Percentiles rank a stretch among this genome's conserved stretches.
phyloP scores from a whole-genome alignment of 53 echinoderm and acorn worm species.

The Holothuria leucospilota region DNA sequence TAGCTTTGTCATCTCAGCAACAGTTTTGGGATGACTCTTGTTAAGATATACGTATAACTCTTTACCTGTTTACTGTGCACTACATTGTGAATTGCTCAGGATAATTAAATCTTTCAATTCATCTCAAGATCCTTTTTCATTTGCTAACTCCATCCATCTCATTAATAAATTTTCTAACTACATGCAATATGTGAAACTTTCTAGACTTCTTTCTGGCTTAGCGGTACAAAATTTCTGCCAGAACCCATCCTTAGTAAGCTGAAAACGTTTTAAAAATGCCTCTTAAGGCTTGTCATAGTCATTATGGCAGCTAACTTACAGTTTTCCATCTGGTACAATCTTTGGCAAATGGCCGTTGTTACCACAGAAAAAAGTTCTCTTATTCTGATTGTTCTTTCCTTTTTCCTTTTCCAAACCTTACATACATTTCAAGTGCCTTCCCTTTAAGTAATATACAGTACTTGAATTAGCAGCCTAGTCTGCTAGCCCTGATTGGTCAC shows the following conservation, averaged over 20 bases:
- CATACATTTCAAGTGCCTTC: conserved; percentile 68
- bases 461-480: conserved; percentile 59
- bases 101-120: conserved; percentile 35
- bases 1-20: conserved; percentile 3
- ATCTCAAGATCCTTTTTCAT: too few species aligned
- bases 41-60: conserved; percentile 21
- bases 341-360: conserved; percentile 40
- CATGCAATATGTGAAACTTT: conserved; percentile 45
- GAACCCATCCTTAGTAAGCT: too few species aligned
- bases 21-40: conserved; percentile 11
- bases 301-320: conserved; percentile 15
- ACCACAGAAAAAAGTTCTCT: conserved; percentile 38
- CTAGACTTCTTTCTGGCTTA: conserved; percentile 49
- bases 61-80: too few species aligned
- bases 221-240: conserved; percentile 60
- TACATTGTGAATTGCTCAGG: conserved; percentile 22
- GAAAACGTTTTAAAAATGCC: conserved; percentile 48
- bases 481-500: conserved; percentile 62
- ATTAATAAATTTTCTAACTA: conserved; percentile 49
- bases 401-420: conserved; percentile 53
- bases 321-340: conserved; percentile 14
- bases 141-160: conserved; percentile 76
- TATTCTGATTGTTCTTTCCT: not conserved
- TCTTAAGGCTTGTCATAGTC: conserved; percentile 53
- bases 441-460: conserved; percentile 70